A percentile compares a stretch with the other conserved stretches of the same genome.
These are phyloP conservation scores for Camponotus fellah DNA, from an alignment of 2,888 invertebrate species.

Conservation along the genomic window DNA sequence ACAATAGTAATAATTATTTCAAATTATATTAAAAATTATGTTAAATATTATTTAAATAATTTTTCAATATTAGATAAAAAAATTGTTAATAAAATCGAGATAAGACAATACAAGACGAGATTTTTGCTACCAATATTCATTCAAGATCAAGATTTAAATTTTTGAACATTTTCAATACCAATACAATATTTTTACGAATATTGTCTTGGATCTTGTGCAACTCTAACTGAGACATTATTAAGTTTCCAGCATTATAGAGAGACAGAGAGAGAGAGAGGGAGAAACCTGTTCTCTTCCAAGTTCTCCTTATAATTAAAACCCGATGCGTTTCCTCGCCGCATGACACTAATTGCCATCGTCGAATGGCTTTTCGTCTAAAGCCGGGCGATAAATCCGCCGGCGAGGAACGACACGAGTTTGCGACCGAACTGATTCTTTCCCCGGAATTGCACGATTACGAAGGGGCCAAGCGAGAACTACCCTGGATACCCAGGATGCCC, in stretches of 20 bases:
- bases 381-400: constrained; percentile 36
- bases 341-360: constrained; percentile 40
- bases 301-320: constrained; percentile 36
- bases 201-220: too few species aligned
- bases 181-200: too few species aligned
- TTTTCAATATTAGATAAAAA: too few species aligned
- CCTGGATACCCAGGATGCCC: constrained; percentile 65
- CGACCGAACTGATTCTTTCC: constrained; percentile 66
- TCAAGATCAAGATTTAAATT: too few species aligned
- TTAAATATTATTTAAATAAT: too few species aligned
- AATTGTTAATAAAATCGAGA: too few species aligned
- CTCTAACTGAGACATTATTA: constrained; percentile 15
- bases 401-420: constrained; percentile 18
- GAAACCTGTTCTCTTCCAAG: constrained; percentile 29
- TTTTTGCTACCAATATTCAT: too few species aligned
- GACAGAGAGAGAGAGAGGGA: constrained; percentile 15
- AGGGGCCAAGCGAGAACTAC: constrained; percentile 72
- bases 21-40: too few species aligned
- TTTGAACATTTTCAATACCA: too few species aligned
- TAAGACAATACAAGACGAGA: too few species aligned
- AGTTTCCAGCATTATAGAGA: constrained; percentile 16
- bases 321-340: constrained; percentile 31
- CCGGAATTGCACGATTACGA: constrained; percentile 68
- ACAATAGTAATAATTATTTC: too few species aligned
- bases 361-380: constrained; percentile 11